These are phyloP conservation scores for Takifugu ocellatus DNA, from an alignment of 2,797 vertebrate species.

Conservation along the genomic window DNA sequence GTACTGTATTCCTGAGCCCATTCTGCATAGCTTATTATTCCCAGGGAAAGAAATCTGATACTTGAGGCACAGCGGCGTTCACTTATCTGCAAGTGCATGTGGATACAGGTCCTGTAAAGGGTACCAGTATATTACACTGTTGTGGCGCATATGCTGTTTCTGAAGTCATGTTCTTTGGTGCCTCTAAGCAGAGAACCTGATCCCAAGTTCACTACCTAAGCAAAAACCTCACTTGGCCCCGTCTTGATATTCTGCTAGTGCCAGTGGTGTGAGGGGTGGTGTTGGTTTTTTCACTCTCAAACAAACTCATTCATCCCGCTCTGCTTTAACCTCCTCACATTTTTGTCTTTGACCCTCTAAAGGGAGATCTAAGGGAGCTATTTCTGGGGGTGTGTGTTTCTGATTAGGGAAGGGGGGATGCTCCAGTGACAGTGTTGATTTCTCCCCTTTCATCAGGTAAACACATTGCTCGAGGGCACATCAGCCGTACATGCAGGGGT, in stretches of 20 bases:
- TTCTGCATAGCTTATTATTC: constrained; percentile 3
- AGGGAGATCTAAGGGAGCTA: constrained; percentile 28
- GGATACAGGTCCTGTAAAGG: too few species aligned
- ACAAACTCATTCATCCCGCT: constrained; percentile 30
- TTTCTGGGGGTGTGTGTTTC: constrained; percentile 38
- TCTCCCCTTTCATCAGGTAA: constrained; percentile 30
- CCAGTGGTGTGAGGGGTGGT: constrained; percentile 16
- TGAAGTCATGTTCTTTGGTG: constrained; percentile 14
- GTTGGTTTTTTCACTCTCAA: constrained; percentile 25
- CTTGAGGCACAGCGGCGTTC: constrained; percentile 6
- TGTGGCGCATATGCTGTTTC: constrained; percentile 35
- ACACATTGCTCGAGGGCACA: constrained; percentile 9
- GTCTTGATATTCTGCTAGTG: not conserved
- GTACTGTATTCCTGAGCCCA: too few species aligned
- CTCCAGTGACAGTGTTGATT: constrained; percentile 33
- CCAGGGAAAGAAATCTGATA: constrained; percentile 11
- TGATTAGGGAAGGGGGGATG: constrained; percentile 40
- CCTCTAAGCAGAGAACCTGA: constrained; percentile 36
- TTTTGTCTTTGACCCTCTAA: constrained; percentile 22
- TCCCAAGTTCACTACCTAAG: constrained; percentile 41
- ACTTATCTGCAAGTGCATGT: constrained; percentile 8
- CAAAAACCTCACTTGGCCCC: constrained; percentile 15
- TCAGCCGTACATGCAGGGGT: not conserved
- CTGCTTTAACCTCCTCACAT: constrained; percentile 26
- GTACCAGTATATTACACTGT: too few species aligned